Evolutionary conservation across 2,888 invertebrate genomes (phyloP), one percentile per base, ranked within the genome.

Genomic region (Drosophila picticornis): DNA sequence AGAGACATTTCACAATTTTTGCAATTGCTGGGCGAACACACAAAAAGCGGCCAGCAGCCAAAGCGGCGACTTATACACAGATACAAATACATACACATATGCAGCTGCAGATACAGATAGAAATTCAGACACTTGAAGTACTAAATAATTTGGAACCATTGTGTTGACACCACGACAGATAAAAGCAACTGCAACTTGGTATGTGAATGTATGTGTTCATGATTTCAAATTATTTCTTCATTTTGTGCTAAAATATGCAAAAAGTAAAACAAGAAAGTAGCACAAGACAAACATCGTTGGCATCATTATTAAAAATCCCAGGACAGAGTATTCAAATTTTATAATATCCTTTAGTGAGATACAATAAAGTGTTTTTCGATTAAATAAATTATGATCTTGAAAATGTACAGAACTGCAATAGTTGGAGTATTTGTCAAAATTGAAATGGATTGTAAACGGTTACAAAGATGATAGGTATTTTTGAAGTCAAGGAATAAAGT

Each of bases 101-200:
- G n/a, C 38, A 58, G 16, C 29, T 31, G 27, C 52, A 67, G 16
- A 55, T 53, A 27, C 31, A 72, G 56, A 40, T 68, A 55, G 40
- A 51, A 60, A 64, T 55, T 72, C 81, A 86, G 81, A 86, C 84
- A 87, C 76, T 88, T 83, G 88, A 88, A 88, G 84, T 88, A 88
- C 89, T 90, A 90, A 88, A 90, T 88, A 88, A 88, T 88, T 90
- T 88, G 91, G 90, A 82, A 90, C 88, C 87, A 88, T 87, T 90
- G 90, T 90, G 90, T 81, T 84, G 90, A 80, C 86, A 83, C 78
- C 74, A 72, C 68, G 65, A 75, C 62, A 70, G 57, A 70, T 72
- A 68, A 62, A 68, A 67, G 51, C 67, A 74, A 61, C 57, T 85
- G 48, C 43, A 68, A 55, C 58, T 57, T 57, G 22, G 29, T 27